Evolutionary conservation across 2,797 vertebrate species (phyloP).

Genomic region (Takifugu ocellatus): DNA sequence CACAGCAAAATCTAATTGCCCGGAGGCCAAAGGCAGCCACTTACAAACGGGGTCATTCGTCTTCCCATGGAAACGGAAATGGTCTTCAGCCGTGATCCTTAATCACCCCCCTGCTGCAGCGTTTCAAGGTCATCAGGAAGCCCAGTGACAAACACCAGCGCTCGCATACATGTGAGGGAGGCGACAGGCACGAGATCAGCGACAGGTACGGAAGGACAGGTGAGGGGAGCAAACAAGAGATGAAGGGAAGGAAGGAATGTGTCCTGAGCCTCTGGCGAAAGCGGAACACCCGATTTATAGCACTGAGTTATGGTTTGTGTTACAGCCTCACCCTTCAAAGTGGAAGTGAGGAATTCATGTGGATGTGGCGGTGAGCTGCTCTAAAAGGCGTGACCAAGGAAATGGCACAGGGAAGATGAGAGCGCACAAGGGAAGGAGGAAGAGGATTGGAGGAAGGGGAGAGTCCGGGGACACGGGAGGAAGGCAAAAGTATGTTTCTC

Average conservation of each 20-base stretch:
- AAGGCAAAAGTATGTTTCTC: conserved; percentile 28
- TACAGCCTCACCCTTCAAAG: conserved; percentile 50
- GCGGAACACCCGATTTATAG: conserved; percentile 29
- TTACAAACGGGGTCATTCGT: conserved; percentile 77
- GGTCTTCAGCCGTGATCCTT: conserved; percentile 74
- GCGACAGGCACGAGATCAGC: not conserved
- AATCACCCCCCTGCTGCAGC: conserved; percentile 74
- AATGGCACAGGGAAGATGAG: conserved; percentile 46
- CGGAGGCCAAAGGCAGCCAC: conserved; percentile 68
- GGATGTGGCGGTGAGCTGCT: conserved; percentile 32
- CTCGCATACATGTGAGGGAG: not conserved
- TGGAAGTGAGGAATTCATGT: conserved; percentile 40
- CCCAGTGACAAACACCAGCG: conserved; percentile 49
- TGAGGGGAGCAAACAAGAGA: conserved; percentile 14
- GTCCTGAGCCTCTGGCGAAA: conserved; percentile 41
- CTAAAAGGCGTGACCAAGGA: conserved; percentile 42
- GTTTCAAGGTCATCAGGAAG: conserved; percentile 75
- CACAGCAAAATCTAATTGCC: conserved; percentile 76
- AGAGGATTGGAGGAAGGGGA: not conserved
- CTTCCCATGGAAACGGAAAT: conserved; percentile 75
- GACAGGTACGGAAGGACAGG: not conserved
- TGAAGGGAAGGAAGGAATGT: conserved; percentile 6
- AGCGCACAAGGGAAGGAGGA: conserved; percentile 2
- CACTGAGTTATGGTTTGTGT: conserved; percentile 42
- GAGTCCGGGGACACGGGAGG: not conserved